Evolutionary conservation across 1,140 invertebrate genomes (phyloP).

Genomic region (Drosophila tristis): DNA sequence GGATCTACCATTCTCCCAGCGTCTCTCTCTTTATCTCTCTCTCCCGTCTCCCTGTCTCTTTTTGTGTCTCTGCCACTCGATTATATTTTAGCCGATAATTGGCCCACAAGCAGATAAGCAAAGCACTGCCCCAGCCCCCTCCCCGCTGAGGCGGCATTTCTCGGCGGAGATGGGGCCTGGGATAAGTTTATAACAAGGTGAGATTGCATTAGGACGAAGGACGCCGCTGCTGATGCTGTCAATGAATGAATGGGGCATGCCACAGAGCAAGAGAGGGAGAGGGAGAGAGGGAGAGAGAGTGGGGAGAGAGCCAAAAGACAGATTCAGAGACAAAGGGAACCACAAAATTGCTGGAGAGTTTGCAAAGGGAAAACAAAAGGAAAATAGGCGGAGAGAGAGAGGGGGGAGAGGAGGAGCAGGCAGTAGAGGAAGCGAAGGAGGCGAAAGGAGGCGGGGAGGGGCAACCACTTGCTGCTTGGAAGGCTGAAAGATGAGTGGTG

Average conservation of each 20-base stretch:
- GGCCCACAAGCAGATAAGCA: slow-evolving; percentile 28
- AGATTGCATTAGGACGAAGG: slow-evolving; percentile 46
- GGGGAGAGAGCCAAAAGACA: slow-evolving; percentile 4
- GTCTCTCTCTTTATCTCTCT: too few species aligned
- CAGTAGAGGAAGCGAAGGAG: slow-evolving; percentile 5
- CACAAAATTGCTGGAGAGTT: slow-evolving; percentile 42
- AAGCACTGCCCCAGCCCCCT: neutral
- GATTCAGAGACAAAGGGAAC: slow-evolving; percentile 45
- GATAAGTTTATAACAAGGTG: slow-evolving; percentile 61
- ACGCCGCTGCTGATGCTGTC: slow-evolving; percentile 18
- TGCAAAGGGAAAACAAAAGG: slow-evolving; percentile 53
- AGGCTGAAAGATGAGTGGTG: neutral
- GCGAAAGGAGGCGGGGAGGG: neutral
- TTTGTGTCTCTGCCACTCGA: slow-evolving; percentile 7
- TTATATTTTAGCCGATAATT: slow-evolving; percentile 50
- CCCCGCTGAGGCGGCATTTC: too few species aligned
- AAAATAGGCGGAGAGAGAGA: neutral
- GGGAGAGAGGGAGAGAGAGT: too few species aligned
- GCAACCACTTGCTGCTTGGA: slow-evolving; percentile 28
- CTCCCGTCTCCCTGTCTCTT: too few species aligned
- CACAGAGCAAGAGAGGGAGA: too few species aligned
- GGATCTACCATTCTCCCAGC: slow-evolving; percentile 7
- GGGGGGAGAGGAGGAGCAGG: neutral
- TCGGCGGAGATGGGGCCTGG: slow-evolving; percentile 1
- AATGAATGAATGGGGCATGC: slow-evolving; percentile 29